Conservation (phyloP, 2,797 vertebrate genomes). For the Lepilemur septentrionalis region DNA sequence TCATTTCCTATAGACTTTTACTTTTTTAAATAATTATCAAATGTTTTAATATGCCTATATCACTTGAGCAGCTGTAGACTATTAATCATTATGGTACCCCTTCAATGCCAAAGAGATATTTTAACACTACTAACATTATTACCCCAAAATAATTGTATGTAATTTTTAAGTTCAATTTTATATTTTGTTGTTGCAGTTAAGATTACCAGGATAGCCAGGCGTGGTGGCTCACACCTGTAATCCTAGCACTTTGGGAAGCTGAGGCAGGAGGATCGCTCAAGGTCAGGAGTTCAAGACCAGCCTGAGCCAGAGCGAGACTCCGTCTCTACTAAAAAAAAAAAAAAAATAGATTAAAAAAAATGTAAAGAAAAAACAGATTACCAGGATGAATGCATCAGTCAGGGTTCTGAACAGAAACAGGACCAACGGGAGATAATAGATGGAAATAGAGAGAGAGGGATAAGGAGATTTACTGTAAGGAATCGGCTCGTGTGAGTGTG, state of each 20-base stretch:
- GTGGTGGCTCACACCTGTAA: too few relatives aligned
- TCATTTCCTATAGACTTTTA: background rate
- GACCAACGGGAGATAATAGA: background rate
- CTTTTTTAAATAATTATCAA: background rate
- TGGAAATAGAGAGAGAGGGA: background rate
- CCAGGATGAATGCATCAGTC: background rate
- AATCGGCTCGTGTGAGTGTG: background rate
- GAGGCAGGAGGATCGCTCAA: too few relatives aligned
- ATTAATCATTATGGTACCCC: background rate
- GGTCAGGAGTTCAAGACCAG: too few relatives aligned
- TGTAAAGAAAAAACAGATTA: background rate
- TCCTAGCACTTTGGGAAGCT: too few relatives aligned
- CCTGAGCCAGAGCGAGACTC: too few relatives aligned
- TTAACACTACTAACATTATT: background rate
- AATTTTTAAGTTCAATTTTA: too few relatives aligned
- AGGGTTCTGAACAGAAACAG: background rate
- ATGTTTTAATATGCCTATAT: background rate
- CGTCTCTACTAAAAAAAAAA: too few relatives aligned
- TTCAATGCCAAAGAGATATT: constrained; percentile 10
- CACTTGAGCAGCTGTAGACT: background rate
- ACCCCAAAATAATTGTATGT: background rate
- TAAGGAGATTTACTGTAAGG: background rate
- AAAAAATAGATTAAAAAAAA: too few relatives aligned
- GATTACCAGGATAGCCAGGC: background rate
- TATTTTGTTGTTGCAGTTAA: too few relatives aligned